Evolutionary conservation across 2,797 vertebrate genomes (phyloP).

Genomic region (Anas acuta): DNA sequence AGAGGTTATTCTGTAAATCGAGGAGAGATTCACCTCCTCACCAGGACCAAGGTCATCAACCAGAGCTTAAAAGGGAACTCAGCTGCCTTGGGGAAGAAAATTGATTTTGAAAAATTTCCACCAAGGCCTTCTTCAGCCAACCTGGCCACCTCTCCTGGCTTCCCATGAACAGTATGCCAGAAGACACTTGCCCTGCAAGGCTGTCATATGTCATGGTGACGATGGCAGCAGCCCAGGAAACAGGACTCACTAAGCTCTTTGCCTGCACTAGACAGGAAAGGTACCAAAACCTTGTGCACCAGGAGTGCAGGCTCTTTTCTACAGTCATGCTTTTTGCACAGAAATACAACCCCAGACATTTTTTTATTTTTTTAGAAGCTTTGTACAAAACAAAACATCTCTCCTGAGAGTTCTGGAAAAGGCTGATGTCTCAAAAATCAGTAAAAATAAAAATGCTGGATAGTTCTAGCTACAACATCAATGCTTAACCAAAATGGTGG

Average conservation of each 20-base stretch:
- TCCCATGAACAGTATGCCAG: accelerated
- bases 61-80: background rate
- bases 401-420: background rate
- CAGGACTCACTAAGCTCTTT: accelerated
- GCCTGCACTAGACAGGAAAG: background rate
- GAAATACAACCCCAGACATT: background rate
- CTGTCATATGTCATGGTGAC: background rate
- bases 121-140: background rate
- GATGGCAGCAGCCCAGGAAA: background rate
- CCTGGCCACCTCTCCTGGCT: background rate
- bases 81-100: background rate
- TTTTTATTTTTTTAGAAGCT: background rate
- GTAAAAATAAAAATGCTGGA: background rate
- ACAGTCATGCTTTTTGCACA: background rate
- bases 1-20: background rate
- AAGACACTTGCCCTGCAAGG: background rate
- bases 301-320: background rate
- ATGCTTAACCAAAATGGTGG: background rate
- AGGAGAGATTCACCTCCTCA: background rate
- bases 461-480: background rate
- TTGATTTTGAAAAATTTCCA: background rate
- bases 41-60: background rate
- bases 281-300: background rate
- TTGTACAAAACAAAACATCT: background rate
- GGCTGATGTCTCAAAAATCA: background rate